phyloP scores from a whole-genome alignment of 2,888 invertebrate species.

The Drosophila kokeensis region DNA sequence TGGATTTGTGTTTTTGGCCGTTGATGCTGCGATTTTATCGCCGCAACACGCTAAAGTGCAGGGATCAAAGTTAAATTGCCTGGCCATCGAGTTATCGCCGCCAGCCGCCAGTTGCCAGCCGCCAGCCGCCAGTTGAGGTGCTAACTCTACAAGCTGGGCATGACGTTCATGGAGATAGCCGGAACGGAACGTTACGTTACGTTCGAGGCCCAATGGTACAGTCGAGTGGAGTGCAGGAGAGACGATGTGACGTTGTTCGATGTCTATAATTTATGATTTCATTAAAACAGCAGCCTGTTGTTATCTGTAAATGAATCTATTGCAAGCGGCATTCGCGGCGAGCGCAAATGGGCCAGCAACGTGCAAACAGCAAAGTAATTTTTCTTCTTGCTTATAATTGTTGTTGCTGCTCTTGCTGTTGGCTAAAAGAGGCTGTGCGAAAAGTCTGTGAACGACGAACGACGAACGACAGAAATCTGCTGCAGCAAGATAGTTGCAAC shows the following conservation, averaged over 20 bases:
- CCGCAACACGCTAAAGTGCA: conserved; percentile 77
- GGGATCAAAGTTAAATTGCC: conserved; percentile 76
- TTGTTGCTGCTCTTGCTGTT: conserved; percentile 32
- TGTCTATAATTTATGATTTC: conserved; percentile 84
- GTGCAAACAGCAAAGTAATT: conserved; percentile 81
- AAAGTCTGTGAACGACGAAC: conserved; percentile 33
- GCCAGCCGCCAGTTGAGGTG: conserved; percentile 61
- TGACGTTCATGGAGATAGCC: conserved; percentile 71
- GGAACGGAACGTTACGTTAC: conserved; percentile 7
- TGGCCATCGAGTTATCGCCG: conserved; percentile 67
- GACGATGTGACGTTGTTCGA: conserved; percentile 50
- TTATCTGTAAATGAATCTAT: conserved; percentile 83
- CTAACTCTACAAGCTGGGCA: conserved; percentile 78
- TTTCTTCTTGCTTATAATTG: conserved; percentile 77
- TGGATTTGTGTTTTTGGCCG: conserved; percentile 25
- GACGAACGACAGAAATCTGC: conserved; percentile 50
- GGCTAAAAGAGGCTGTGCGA: conserved; percentile 48
- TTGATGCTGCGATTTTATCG: conserved; percentile 69
- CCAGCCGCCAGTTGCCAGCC: conserved; percentile 35
- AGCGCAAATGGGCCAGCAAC: conserved; percentile 73
- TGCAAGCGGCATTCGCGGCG: conserved; percentile 52
- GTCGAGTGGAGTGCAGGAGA: background rate
- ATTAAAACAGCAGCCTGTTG: conserved; percentile 83
- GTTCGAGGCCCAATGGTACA: background rate
- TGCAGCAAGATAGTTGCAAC: conserved; percentile 50